Evolutionary conservation across 64 coral and sea anemone genomes (phyloP).

Genomic region (Montipora cactus): DNA sequence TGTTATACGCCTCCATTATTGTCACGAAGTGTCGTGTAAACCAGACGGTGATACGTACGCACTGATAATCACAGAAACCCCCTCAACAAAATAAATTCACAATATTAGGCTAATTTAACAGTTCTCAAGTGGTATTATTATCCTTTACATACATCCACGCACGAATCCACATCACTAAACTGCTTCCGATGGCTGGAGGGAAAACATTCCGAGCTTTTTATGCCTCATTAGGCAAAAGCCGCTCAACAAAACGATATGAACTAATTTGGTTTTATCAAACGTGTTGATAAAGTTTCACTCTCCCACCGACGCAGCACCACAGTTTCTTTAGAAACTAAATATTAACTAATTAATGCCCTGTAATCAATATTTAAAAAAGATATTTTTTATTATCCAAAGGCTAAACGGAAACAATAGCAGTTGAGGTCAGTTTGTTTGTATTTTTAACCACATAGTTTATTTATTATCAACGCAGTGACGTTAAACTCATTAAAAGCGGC

Average conservation of each 20-base stretch:
- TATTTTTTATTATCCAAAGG: conserved; percentile 38
- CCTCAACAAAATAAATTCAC: too few species aligned
- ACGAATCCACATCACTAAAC: neutral
- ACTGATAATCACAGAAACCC: too few species aligned
- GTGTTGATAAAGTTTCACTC: too few species aligned
- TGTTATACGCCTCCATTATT: too few species aligned
- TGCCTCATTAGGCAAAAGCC: neutral
- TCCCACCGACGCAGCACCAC: too few species aligned
- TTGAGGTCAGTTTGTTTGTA: conserved; percentile 50
- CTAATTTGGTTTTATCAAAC: too few species aligned
- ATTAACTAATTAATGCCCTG: conserved; percentile 40
- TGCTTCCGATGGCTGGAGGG: neutral
- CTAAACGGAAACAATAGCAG: neutral
- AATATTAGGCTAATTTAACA: neutral
- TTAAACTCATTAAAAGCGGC: conserved; percentile 13
- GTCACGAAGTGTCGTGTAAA: neutral
- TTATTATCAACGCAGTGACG: conserved; percentile 27
- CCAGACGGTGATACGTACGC: neutral
- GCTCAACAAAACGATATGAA: conserved; percentile 9
- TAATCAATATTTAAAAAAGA: conserved; percentile 38
- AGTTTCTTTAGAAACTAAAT: neutral
- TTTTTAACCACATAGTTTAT: conserved; percentile 31
- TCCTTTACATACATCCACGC: neutral
- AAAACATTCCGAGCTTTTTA: neutral
- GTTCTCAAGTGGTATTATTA: conserved; percentile 27